Conservation (phyloP, 2,113 vertebrate species). For the Lagenorhynchus albirostris region DNA sequence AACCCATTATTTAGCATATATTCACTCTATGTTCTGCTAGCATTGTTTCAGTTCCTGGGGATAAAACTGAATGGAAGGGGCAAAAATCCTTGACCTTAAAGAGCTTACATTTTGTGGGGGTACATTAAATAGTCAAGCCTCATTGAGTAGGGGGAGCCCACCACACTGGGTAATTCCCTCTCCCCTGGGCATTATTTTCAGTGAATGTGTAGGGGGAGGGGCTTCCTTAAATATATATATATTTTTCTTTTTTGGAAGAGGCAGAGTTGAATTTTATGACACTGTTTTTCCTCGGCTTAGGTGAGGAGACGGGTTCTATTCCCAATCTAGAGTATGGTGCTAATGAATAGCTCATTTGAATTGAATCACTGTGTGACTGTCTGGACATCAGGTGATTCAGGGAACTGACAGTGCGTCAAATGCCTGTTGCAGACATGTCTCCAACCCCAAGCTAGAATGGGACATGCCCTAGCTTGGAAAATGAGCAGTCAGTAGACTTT, state of each 20-base stretch:
- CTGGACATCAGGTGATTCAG: conserved; percentile 12
- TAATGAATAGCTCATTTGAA: background rate
- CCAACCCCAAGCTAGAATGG: background rate
- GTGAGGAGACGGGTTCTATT: background rate
- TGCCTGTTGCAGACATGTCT: background rate
- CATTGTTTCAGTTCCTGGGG: background rate
- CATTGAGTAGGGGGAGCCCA: background rate
- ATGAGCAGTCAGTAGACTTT: conserved; percentile 12
- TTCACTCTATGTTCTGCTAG: background rate
- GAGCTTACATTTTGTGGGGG: background rate
- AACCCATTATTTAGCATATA: background rate
- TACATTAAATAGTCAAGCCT: background rate
- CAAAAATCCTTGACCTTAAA: background rate
- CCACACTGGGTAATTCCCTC: background rate
- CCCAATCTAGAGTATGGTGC: background rate
- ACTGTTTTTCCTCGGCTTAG: background rate
- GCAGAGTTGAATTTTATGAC: background rate
- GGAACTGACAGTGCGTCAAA: background rate
- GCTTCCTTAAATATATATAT: background rate
- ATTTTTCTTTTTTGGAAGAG: background rate
- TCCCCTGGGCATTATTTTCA: background rate
- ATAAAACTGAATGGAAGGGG: background rate
- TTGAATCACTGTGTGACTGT: background rate
- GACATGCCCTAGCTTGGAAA: background rate
- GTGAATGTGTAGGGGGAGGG: background rate